Conservation (phyloP, 2,888 invertebrate species). For the Therioaphis trifolii region DNA sequence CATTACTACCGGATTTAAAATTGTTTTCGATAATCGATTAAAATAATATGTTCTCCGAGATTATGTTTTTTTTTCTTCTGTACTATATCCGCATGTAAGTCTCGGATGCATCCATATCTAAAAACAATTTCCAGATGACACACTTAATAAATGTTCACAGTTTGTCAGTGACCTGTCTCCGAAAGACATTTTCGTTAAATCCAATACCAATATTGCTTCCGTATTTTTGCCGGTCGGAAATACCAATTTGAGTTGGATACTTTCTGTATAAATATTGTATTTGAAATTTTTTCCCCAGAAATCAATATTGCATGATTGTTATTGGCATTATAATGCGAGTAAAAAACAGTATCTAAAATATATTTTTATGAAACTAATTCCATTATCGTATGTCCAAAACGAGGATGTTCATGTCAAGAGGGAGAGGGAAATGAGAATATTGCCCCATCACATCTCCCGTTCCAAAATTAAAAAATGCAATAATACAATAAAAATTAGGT, state of each 20-base stretch:
- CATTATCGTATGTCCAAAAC: too few species aligned
- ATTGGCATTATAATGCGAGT: neutral
- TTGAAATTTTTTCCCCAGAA: neutral
- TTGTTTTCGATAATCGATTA: constrained; percentile 23
- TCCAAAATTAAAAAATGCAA: too few species aligned
- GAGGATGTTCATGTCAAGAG: too few species aligned
- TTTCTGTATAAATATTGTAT: neutral
- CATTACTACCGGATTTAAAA: neutral
- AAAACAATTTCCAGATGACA: constrained; percentile 51
- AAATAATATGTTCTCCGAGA: neutral
- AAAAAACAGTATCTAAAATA: too few species aligned
- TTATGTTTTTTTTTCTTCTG: neutral
- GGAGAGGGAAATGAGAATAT: too few species aligned
- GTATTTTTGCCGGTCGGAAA: neutral
- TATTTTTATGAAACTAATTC: too few species aligned
- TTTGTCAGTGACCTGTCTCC: constrained; percentile 36
- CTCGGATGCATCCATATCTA: neutral
- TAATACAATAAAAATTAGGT: too few species aligned
- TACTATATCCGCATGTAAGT: neutral
- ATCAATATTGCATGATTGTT: neutral
- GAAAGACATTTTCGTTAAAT: constrained; percentile 13
- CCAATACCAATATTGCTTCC: neutral
- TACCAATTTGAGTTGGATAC: neutral
- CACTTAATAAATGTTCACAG: constrained; percentile 52
- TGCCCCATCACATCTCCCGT: too few species aligned